Conservation (phyloP, 2,797 vertebrate genomes). For the Sternarchorhynchus goeldii region DNA sequence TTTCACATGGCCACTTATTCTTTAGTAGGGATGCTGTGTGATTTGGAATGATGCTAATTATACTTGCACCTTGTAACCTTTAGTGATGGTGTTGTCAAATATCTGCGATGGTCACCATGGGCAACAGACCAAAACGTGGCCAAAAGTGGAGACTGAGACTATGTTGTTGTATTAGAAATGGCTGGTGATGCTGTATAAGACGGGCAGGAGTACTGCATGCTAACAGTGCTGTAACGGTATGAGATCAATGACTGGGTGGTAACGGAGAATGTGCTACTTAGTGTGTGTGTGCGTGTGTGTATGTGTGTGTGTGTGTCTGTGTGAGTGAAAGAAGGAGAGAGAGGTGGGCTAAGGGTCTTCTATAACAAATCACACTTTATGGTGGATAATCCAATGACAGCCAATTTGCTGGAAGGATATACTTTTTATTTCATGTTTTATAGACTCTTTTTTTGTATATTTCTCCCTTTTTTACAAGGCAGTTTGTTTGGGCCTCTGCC, state of each 20-base stretch:
- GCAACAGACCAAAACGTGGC: background rate
- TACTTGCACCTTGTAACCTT: background rate
- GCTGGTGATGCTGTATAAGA: background rate
- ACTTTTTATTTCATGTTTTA: conserved; percentile 63
- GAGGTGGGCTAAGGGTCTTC: conserved; percentile 3
- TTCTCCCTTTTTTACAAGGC: conserved; percentile 71
- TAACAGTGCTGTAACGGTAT: background rate
- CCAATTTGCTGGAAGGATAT: conserved; percentile 78
- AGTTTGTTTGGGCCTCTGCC: conserved; percentile 71
- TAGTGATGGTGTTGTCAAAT: background rate
- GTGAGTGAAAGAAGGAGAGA: background rate
- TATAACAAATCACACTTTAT: conserved; percentile 77
- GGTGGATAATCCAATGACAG: conserved; percentile 81
- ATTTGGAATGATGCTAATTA: conserved; percentile 7
- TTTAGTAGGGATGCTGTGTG: conserved; percentile 9
- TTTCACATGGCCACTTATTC: conserved; percentile 21
- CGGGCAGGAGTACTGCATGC: too few species aligned
- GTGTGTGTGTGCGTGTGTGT: background rate
- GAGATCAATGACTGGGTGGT: background rate
- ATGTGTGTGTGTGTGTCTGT: background rate
- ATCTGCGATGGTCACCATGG: background rate
- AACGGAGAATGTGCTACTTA: conserved; percentile 21
- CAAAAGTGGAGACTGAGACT: too few species aligned
- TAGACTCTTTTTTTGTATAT: conserved; percentile 66
- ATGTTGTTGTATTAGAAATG: background rate